Base-by-base conservation (phyloP, 2,113 vertebrate species). In the Leptodactylus fuscus region DNA sequence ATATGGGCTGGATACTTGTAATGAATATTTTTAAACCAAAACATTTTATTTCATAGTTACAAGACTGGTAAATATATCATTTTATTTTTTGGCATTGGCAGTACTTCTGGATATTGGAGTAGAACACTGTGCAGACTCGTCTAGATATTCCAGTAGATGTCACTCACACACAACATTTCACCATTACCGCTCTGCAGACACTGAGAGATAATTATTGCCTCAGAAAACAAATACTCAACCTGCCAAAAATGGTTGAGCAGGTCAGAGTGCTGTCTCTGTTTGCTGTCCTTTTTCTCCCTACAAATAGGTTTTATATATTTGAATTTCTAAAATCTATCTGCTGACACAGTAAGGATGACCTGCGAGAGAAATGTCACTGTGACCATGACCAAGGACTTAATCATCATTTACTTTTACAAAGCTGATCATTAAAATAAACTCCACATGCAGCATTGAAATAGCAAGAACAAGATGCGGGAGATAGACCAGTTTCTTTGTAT, bases 191-290 rank as follows among this genome's bases (percentile, higher is more conserved):
- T 41, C 34, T 13, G 36, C 32, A 71, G 60, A 29, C 4, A 49
- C 5, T 32, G 70, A 75, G 34, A 46, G 27, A 49, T 85, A 80
- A 85, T 71, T 80, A 76, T 51, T 38, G 49, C 29, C n/a, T 65
- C 1, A 32, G n/a, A 10, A 73, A 74, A n/a, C n/a, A 27, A 36
- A 41, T 24, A 74, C 22, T 65, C 29, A 70, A 46, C 46, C 51
- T 83, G 75, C 83, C 83, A 85, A 80, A 78, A 85, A 85, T 85
- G 53, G 29, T 53, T 18, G n/a, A 55, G 38, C 62, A 46, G 83
- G 83, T 85, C 83, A 80, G 62, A 27, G 83, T 55, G 65, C 32
- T 22, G 55, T 70, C 32, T 48, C 8, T 79, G 60, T 79, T 55
- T 85, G 83, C 83, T 44, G 46, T 70, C 65, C 41, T 65, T 80